Percentiles rank a stretch among this genome's conserved stretches.
Evolutionary conservation across 2,797 vertebrate genomes (phyloP).

Genomic region (Phalanger gymnotis): DNA sequence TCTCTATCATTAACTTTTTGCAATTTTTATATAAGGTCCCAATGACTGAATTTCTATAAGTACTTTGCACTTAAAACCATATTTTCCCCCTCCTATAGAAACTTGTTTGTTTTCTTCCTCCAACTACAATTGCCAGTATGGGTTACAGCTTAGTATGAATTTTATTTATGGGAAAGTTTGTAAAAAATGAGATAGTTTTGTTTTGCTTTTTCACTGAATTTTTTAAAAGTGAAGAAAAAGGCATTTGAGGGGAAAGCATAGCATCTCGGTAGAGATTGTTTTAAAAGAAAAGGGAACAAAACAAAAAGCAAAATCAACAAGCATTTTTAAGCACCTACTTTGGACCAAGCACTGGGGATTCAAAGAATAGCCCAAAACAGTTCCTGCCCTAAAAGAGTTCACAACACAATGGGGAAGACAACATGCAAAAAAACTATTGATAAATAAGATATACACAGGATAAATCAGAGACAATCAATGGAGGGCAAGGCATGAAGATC

Average conservation of each 20-base stretch:
- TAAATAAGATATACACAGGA: too few species aligned
- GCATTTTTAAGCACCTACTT: too few species aligned
- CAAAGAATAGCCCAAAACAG: too few species aligned
- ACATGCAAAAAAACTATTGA: too few species aligned
- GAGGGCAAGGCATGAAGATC: too few species aligned
- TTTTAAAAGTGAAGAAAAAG: conserved; percentile 54
- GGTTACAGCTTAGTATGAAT: conserved; percentile 78
- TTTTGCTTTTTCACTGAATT: conserved; percentile 49
- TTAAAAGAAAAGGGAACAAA: conserved; percentile 59
- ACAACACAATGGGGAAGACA: too few species aligned
- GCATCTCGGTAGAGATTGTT: conserved; percentile 57
- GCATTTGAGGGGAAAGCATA: conserved; percentile 38
- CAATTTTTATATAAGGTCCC: conserved; percentile 26
- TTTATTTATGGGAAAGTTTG: conserved; percentile 74
- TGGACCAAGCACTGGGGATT: too few species aligned
- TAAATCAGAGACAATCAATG: too few species aligned
- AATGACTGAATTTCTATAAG: conserved; percentile 49
- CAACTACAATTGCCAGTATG: conserved; percentile 51
- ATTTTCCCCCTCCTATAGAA: conserved; percentile 4
- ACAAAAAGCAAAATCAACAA: conserved; percentile 18
- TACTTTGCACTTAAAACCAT: conserved; percentile 47
- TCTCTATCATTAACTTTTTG: conserved; percentile 12
- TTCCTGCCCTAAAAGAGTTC: too few species aligned
- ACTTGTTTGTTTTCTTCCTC: background rate
- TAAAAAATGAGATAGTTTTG: conserved; percentile 61